Evolutionary conservation across 2,888 invertebrate genomes (phyloP).

Genomic region (Dolomedes plantarius): DNA sequence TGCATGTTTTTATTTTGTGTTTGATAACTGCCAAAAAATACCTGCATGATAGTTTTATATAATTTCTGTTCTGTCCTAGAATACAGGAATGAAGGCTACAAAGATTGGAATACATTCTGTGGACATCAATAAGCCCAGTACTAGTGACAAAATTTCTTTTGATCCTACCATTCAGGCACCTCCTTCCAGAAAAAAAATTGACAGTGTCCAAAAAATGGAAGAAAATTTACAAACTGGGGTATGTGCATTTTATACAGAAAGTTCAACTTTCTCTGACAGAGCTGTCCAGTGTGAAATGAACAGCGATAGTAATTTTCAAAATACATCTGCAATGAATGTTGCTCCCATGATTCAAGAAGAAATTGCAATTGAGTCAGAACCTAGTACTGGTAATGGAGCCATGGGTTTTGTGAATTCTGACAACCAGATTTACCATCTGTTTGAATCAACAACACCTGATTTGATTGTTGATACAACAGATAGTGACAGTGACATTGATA

Average conservation of each 20-base stretch:
- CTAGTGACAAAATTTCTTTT: slow-evolving; percentile 58
- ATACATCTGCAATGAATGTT: slow-evolving; percentile 59
- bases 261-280: slow-evolving; percentile 54
- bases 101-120: slow-evolving; percentile 63
- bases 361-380: slow-evolving; percentile 56
- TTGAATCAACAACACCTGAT: slow-evolving; percentile 65
- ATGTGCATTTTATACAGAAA: slow-evolving; percentile 47
- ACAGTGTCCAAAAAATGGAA: slow-evolving; percentile 31
- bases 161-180: slow-evolving; percentile 49
- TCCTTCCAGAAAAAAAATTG: slow-evolving; percentile 54
- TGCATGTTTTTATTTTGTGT: too few species aligned
- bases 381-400: slow-evolving; percentile 37
- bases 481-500: slow-evolving; percentile 71
- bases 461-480: slow-evolving; percentile 70
- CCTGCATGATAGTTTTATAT: too few species aligned
- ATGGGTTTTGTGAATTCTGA: slow-evolving; percentile 57
- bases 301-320: slow-evolving; percentile 46
- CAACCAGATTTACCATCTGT: slow-evolving; percentile 44
- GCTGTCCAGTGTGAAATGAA: slow-evolving; percentile 66
- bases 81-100: slow-evolving; percentile 67
- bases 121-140: slow-evolving; percentile 68
- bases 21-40: too few species aligned
- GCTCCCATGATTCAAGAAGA: slow-evolving; percentile 69
- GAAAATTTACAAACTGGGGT: slow-evolving; percentile 55
- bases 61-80: slow-evolving; percentile 32